Evolutionary conservation across 2,113 vertebrate genomes (phyloP).

Genomic region (Bos taurus): DNA sequence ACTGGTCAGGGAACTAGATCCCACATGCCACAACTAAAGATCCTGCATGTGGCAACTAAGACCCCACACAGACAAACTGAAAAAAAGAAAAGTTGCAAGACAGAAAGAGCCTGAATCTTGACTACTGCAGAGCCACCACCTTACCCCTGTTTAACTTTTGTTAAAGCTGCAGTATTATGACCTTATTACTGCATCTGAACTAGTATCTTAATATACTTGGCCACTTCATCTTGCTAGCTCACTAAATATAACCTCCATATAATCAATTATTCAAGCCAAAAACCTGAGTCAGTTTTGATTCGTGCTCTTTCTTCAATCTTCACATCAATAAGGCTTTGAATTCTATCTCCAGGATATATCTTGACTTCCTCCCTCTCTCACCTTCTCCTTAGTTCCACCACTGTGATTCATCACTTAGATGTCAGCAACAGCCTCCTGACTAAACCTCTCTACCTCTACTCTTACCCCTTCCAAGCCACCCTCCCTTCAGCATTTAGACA

Average conservation of each 20-base stretch:
- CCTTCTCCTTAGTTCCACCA: neutral
- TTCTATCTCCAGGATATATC: neutral
- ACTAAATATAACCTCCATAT: neutral
- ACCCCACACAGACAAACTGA: neutral
- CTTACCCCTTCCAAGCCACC: neutral
- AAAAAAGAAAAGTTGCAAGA: neutral
- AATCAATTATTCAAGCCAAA: neutral
- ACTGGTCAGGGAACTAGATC: neutral
- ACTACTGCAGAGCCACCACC: neutral
- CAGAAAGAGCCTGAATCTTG: neutral
- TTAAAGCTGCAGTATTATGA: neutral
- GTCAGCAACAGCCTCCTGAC: neutral
- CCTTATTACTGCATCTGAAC: neutral
- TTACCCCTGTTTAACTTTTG: neutral
- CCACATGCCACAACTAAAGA: neutral
- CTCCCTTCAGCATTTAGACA: neutral
- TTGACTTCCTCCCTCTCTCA: neutral
- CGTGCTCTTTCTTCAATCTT: neutral
- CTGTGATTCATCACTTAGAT: neutral
- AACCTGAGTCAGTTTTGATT: neutral
- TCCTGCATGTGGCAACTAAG: neutral
- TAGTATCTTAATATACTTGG: neutral
- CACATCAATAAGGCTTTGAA: neutral
- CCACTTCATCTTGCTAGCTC: neutral
- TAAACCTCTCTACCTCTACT: neutral